These are phyloP conservation scores for Busseola fusca DNA, from an alignment of 2,888 invertebrate genomes.

Conservation along the genomic window DNA sequence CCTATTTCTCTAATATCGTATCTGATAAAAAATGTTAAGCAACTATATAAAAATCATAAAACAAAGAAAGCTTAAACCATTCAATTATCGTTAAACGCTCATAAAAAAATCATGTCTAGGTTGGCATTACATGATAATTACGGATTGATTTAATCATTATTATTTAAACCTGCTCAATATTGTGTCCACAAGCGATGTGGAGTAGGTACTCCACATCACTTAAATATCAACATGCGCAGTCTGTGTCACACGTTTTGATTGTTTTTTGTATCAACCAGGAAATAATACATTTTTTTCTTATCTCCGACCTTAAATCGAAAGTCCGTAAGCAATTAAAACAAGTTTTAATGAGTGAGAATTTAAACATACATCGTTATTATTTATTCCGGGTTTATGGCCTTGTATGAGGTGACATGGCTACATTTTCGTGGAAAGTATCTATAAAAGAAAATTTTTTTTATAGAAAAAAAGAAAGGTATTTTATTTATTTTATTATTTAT, in stretches of 20 bases:
- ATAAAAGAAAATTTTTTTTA: background rate
- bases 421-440: conserved; percentile 44
- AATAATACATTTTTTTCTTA: conserved; percentile 57
- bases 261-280: conserved; percentile 61
- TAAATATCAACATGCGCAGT: conserved; percentile 29
- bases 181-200: conserved; percentile 41
- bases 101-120: background rate
- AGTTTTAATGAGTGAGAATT: conserved; percentile 58
- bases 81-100: conserved; percentile 1
- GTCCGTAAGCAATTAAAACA: conserved; percentile 63
- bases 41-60: background rate
- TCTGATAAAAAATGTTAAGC: background rate
- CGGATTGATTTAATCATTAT: conserved; percentile 36
- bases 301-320: conserved; percentile 62
- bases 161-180: conserved; percentile 45
- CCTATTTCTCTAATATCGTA: background rate
- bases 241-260: conserved; percentile 46
- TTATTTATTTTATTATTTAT: too few relatives aligned
- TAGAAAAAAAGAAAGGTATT: background rate
- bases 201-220: too few relatives aligned
- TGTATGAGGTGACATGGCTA: conserved; percentile 20
- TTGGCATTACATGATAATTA: conserved; percentile 34
- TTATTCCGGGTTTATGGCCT: conserved; percentile 57
- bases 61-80: conserved; percentile 14
- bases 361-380: conserved; percentile 45